These are phyloP conservation scores for Allobates femoralis DNA, from an alignment of 2,797 vertebrate genomes.

Conservation along the genomic window DNA sequence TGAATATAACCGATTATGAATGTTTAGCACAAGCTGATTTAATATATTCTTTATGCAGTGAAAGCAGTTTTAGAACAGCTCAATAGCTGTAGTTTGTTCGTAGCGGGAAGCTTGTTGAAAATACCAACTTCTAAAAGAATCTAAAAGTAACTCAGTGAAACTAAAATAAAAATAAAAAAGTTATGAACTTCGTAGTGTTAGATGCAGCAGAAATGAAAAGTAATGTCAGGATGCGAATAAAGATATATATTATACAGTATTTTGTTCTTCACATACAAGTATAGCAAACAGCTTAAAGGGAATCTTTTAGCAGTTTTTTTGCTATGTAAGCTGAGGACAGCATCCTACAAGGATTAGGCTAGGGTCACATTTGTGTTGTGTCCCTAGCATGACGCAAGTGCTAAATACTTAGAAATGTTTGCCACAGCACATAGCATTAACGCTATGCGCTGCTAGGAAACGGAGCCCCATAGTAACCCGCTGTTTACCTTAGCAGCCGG, in stretches of 20 bases:
- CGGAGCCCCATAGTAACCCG: too few relatives aligned
- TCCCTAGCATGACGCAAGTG: too few relatives aligned
- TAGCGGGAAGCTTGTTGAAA: constrained; percentile 39
- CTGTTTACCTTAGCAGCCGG: too few relatives aligned
- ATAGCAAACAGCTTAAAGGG: too few relatives aligned
- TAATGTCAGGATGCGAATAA: neutral
- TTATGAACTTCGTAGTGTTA: neutral
- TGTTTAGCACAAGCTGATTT: constrained; percentile 61
- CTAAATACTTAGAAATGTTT: too few relatives aligned
- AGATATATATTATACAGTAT: neutral
- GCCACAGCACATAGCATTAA: too few relatives aligned
- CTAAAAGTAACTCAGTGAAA: constrained; percentile 29
- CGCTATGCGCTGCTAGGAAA: too few relatives aligned
- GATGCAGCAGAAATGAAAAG: neutral
- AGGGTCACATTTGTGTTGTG: too few relatives aligned
- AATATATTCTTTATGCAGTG: constrained; percentile 55
- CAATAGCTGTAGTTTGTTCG: constrained; percentile 22
- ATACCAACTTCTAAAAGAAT: constrained; percentile 35
- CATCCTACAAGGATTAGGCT: too few relatives aligned
- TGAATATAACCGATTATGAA: constrained; percentile 53
- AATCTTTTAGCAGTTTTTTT: too few relatives aligned
- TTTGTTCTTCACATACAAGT: too few relatives aligned
- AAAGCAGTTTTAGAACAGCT: constrained; percentile 49
- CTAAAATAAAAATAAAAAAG: neutral
- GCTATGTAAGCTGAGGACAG: too few relatives aligned